phyloP scores from a whole-genome alignment of 2,888 invertebrate genomes.

The Laothoe populi region DNA sequence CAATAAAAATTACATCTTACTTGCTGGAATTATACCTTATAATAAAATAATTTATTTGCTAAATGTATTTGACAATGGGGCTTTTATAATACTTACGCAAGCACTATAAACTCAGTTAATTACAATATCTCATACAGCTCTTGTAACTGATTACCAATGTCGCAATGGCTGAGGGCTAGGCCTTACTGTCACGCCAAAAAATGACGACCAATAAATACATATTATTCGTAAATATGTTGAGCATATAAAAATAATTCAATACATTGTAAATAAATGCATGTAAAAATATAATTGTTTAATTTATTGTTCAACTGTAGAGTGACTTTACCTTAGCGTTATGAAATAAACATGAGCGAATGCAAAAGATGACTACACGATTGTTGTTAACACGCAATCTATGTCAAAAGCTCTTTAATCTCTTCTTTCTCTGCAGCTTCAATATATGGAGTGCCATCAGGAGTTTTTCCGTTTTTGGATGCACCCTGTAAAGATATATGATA shows the following conservation, averaged over 20 bases:
- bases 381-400: constrained; percentile 55
- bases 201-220: constrained; percentile 74
- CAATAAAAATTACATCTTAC: constrained; percentile 75
- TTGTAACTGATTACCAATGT: constrained; percentile 31
- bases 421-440: constrained; percentile 95
- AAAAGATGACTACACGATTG: constrained; percentile 43
- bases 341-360: constrained; percentile 61
- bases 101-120: constrained; percentile 43
- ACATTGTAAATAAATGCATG: constrained; percentile 81
- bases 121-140: constrained; percentile 39
- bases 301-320: constrained; percentile 57
- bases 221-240: constrained; percentile 62
- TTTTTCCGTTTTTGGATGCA: constrained; percentile 91
- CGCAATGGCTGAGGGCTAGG: constrained; percentile 43
- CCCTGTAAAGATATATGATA: constrained; percentile 83
- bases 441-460: constrained; percentile 95
- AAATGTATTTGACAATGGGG: constrained; percentile 70
- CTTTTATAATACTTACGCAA: constrained; percentile 54
- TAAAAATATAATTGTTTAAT: constrained; percentile 74
- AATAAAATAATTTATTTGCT: constrained; percentile 77
- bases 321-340: constrained; percentile 65
- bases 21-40: constrained; percentile 67
- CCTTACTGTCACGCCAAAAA: constrained; percentile 59
- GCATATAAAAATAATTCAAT: constrained; percentile 80
- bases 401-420: constrained; percentile 92